phyloP scores from a whole-genome alignment of 37 sponge, comb jelly and placozoan species.

The Halichondria panicea region DNA sequence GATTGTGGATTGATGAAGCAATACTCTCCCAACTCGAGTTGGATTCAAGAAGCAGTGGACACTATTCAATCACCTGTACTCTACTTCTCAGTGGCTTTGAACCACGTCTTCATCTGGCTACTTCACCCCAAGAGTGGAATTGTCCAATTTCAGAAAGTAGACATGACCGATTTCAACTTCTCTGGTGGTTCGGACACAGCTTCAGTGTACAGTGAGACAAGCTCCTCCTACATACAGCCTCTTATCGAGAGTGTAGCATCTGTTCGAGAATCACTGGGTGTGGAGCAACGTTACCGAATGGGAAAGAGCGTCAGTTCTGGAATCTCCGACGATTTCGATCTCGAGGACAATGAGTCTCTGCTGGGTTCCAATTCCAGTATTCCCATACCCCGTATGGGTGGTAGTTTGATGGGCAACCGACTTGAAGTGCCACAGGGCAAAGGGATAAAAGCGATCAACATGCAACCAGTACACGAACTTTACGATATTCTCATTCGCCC shows the following conservation, averaged over 20 bases:
- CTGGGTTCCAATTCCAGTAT: constrained; percentile 29
- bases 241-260: constrained; percentile 61
- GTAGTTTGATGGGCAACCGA: background rate
- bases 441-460: constrained; percentile 44
- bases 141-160: constrained; percentile 82
- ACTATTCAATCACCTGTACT: constrained; percentile 60
- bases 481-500: constrained; percentile 87
- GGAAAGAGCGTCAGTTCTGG: constrained; percentile 53
- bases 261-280: constrained; percentile 70
- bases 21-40: constrained; percentile 46
- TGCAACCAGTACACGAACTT: constrained; percentile 78
- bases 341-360: constrained; percentile 63
- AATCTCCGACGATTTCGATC: constrained; percentile 59
- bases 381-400: background rate
- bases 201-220: constrained; percentile 74
- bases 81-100: constrained; percentile 82
- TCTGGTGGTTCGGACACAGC: constrained; percentile 53
- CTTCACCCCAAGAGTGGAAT: constrained; percentile 85
- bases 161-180: constrained; percentile 61
- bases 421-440: constrained; percentile 18
- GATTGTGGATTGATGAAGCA: constrained; percentile 64
- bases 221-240: constrained; percentile 60
- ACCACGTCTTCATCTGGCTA: constrained; percentile 88
- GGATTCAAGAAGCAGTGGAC: constrained; percentile 65
- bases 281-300: constrained; percentile 51